Evolutionary conservation across 1,140 invertebrate species (phyloP), one percentile per base, ranked within the genome.

Genomic region (Oncopeltus fasciatus): DNA sequence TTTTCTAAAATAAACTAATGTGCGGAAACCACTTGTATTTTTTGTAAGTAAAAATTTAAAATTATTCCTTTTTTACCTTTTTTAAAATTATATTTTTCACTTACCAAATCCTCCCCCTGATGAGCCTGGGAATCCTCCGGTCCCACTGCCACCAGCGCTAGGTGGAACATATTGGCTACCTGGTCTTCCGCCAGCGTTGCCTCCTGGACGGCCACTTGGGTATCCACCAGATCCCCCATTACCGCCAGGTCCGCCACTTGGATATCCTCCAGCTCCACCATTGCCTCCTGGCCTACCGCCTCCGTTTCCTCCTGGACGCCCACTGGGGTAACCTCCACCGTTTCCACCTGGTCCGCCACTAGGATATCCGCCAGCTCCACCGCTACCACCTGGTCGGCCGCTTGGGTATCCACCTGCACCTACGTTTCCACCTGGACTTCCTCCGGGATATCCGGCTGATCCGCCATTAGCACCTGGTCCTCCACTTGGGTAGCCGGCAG

Each of bases 261-360:
- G 49, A 14, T 53, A 53, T 53, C 49, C 49, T 24, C 49, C 49
- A 24, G 49, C 49, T 24, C 49, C 49, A 53, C 49, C 49, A 24
- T 53, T 53, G 20, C 49, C 49, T 24, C 49, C 49, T 53, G 49
- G 49, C 24, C 49, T 21, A 11, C 49, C 49, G 3, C 49, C 24
- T 26, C 20, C 20, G 21, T 53, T 24, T 27, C 49, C 47, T 49
- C 47, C 47, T 18, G 47, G n/a, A 49, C 47, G n/a, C 2, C 47
- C 47, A 20, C 47, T 20, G 12, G 47, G 18, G 2, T 12, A 18
- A 14, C 49, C 49, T 0, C 49, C 24, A 1, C 20, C 20, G 49
- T 53, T 24, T 26, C 49, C 49, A 3, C 49, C 49, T 2, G 49
- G 49, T 26, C 49, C 24, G 1, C 49, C 49, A 1, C 49, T 14